phyloP scores from a whole-genome alignment of 2,797 vertebrate species.

The Gymnodraco acuticeps region DNA sequence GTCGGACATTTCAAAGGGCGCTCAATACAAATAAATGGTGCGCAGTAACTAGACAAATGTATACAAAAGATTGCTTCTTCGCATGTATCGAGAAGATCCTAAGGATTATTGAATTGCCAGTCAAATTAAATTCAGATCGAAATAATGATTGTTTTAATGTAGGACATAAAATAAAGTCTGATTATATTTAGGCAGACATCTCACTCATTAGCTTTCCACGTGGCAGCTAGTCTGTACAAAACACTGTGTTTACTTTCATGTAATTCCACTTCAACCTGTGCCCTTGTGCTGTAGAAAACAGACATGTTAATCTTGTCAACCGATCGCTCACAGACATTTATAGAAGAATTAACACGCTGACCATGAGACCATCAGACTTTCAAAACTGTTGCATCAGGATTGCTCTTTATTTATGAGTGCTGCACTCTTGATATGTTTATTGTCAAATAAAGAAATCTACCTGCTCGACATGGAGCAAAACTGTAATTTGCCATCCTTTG shows the following conservation, averaged over 20 bases:
- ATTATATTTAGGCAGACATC: conserved; percentile 1
- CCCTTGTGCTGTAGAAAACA: conserved; percentile 30
- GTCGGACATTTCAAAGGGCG: conserved; percentile 7
- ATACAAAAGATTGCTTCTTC: not conserved
- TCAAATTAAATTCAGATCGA: conserved; percentile 17
- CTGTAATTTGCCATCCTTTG: conserved; percentile 5
- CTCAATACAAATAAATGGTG: conserved; percentile 1
- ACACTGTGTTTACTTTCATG: not conserved
- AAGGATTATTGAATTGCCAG: conserved; percentile 12
- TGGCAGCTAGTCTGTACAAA: not conserved
- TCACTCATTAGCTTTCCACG: not conserved
- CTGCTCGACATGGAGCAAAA: conserved; percentile 2
- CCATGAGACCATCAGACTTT: conserved; percentile 36
- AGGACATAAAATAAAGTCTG: not conserved
- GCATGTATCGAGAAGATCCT: not conserved
- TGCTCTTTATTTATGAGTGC: conserved; percentile 25
- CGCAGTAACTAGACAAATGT: not conserved
- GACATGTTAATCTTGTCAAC: conserved; percentile 29
- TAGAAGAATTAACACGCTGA: conserved; percentile 25
- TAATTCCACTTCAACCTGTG: not conserved
- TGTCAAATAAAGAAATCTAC: conserved; percentile 36
- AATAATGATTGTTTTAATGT: conserved; percentile 17
- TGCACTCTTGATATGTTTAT: conserved; percentile 40
- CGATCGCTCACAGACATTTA: conserved; percentile 27
- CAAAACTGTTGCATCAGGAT: conserved; percentile 36